Evolutionary conservation across 2,888 invertebrate species (phyloP).

Genomic region (Mythimna pallens): DNA sequence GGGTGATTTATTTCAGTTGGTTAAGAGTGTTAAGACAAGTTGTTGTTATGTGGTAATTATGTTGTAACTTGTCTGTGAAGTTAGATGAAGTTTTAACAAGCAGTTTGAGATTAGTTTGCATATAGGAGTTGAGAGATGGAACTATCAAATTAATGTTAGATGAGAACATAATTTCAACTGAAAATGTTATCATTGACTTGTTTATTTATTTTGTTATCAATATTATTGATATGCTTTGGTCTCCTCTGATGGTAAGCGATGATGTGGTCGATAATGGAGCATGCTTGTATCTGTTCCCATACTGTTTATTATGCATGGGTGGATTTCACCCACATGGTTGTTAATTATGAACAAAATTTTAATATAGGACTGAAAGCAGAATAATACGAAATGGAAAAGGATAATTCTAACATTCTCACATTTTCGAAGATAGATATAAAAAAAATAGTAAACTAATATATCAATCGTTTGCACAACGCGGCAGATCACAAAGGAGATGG

Average conservation of each 20-base stretch:
- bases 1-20: slow-evolving; percentile 50
- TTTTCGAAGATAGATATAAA: background rate
- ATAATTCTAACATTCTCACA: background rate
- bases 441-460: background rate
- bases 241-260: too few relatives aligned
- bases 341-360: background rate
- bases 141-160: too few relatives aligned
- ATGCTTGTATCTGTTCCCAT: too few relatives aligned
- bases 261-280: too few relatives aligned
- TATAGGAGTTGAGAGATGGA: background rate
- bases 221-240: too few relatives aligned
- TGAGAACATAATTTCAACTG: too few relatives aligned
- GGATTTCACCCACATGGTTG: background rate
- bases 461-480: background rate
- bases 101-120: background rate
- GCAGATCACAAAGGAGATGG: too few relatives aligned
- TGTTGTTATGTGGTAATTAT: slow-evolving; percentile 27
- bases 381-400: background rate
- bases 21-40: slow-evolving; percentile 36
- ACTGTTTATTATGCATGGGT: too few relatives aligned
- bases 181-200: too few relatives aligned
- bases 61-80: slow-evolving; percentile 20
- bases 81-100: background rate
- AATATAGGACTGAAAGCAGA: too few relatives aligned
- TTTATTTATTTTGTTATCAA: too few relatives aligned